phyloP scores from a whole-genome alignment of 2,797 vertebrate species.

The Eutrigla gurnardus region DNA sequence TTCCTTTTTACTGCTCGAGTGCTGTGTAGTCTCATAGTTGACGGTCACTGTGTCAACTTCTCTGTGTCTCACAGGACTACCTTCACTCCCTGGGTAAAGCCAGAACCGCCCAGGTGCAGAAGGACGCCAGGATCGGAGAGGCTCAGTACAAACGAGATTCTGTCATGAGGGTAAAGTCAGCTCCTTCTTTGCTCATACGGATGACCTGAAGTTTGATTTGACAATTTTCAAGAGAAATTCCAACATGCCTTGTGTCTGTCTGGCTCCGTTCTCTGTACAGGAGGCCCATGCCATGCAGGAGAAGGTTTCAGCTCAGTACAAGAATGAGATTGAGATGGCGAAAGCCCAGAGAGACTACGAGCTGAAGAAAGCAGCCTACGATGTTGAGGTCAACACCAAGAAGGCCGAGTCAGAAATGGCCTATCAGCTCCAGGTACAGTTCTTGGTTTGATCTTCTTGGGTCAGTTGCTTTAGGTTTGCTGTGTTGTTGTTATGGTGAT shows the following conservation, averaged over 20 bases:
- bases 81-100: slow-evolving; percentile 93
- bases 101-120: slow-evolving; percentile 94
- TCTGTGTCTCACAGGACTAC: slow-evolving; percentile 85
- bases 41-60: slow-evolving; percentile 4
- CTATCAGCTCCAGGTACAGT: slow-evolving; percentile 92
- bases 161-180: slow-evolving; percentile 87
- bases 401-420: slow-evolving; percentile 95
- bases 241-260: neutral
- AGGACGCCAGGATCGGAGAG: slow-evolving; percentile 94
- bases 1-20: slow-evolving; percentile 6
- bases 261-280: slow-evolving; percentile 63
- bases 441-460: neutral
- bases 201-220: neutral
- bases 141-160: slow-evolving; percentile 94
- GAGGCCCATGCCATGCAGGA: slow-evolving; percentile 93
- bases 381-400: slow-evolving; percentile 92
- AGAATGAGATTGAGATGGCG: slow-evolving; percentile 96
- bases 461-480: neutral
- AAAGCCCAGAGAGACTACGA: slow-evolving; percentile 94
- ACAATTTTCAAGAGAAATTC: slow-evolving; percentile 5
- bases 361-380: slow-evolving; percentile 92
- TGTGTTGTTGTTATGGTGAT: neutral
- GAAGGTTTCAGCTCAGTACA: slow-evolving; percentile 93
- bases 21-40: slow-evolving; percentile 7
- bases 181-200: neutral